Evolutionary conservation across 2,797 vertebrate species (phyloP).

Genomic region (Lacerta bilineata): DNA sequence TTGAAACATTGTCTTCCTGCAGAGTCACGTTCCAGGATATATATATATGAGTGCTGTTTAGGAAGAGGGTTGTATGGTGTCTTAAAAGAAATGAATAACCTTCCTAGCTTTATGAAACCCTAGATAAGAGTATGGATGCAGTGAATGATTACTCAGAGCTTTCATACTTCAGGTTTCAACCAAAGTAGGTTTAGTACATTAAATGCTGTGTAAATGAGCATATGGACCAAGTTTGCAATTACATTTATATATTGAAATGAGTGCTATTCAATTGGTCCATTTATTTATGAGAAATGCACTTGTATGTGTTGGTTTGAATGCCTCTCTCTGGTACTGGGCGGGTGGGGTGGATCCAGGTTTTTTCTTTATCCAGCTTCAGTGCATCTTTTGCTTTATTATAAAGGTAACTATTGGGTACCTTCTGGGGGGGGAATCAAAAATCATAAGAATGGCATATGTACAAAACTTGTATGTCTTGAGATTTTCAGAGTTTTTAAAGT

Average conservation of each 20-base stretch:
- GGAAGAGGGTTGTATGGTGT: conserved; percentile 12
- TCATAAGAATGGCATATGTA: conserved; percentile 8
- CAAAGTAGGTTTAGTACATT: neutral
- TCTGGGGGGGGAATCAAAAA: neutral
- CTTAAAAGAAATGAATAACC: neutral
- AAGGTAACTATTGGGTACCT: neutral
- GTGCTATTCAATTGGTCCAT: conserved; percentile 28
- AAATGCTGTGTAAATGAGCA: conserved; percentile 31
- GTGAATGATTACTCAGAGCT: conserved; percentile 18
- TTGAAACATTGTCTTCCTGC: conserved; percentile 4
- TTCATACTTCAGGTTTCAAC: conserved; percentile 12
- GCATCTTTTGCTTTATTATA: conserved; percentile 17
- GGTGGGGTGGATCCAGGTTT: neutral
- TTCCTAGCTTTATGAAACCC: neutral
- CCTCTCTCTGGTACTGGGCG: neutral
- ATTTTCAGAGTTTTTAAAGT: conserved; percentile 62
- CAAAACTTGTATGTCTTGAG: conserved; percentile 29
- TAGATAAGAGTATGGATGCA: neutral
- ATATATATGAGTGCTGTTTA: neutral
- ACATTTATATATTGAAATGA: conserved; percentile 14
- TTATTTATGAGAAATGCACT: conserved; percentile 35
- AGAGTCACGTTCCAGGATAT: conserved; percentile 7
- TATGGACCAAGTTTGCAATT: conserved; percentile 12
- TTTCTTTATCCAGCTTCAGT: conserved; percentile 13
- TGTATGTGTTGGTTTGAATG: conserved; percentile 12